These are phyloP conservation scores for Tyria jacobaeae DNA, from an alignment of 2,888 invertebrate species.

Conservation along the genomic window DNA sequence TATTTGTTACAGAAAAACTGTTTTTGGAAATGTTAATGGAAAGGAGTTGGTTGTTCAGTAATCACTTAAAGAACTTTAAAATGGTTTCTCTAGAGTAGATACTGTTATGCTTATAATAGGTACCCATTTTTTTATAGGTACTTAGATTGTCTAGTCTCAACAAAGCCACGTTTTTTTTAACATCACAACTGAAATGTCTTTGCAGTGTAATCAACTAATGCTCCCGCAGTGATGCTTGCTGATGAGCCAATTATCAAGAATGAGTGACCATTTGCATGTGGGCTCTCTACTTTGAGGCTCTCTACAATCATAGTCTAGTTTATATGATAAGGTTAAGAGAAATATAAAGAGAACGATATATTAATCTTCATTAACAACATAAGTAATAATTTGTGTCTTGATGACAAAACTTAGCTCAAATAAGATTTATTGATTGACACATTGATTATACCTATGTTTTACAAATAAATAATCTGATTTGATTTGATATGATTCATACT, in stretches of 20 bases:
- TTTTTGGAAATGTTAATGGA: no score
- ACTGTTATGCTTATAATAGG: background rate
- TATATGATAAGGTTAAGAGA: background rate
- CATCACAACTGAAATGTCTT: background rate
- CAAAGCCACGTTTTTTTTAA: background rate
- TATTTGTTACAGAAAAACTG: background rate
- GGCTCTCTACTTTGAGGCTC: no score
- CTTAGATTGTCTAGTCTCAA: background rate
- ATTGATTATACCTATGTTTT: no score
- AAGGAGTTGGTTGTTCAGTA: no score
- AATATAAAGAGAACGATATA: no score
- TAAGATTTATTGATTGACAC: no score
- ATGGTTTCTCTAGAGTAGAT: background rate
- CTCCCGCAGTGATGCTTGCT: background rate
- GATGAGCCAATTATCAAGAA: background rate
- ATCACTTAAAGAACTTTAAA: background rate
- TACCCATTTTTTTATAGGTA: no score
- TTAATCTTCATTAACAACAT: no score
- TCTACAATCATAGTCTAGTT: background rate
- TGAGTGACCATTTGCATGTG: background rate
- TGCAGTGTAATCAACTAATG: background rate
- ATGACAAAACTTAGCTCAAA: no score
- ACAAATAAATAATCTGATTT: no score
- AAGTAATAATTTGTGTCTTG: no score
- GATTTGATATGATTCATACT: background rate